Percentiles rank a stretch among this genome's conserved stretches.
Evolutionary conservation across 2,888 invertebrate species (phyloP).

Genomic region (Lagria hirta): DNA sequence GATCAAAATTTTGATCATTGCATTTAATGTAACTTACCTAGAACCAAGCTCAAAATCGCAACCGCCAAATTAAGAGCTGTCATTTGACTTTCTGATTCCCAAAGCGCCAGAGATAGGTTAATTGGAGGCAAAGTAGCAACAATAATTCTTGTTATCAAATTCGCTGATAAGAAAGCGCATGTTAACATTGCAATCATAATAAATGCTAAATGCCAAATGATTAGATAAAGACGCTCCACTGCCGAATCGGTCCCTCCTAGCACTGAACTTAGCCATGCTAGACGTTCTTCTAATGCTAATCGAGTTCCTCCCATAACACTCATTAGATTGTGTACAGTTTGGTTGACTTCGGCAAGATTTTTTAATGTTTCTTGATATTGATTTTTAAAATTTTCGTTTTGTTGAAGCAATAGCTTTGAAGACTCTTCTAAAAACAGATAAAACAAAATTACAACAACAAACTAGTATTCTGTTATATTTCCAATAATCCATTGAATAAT

Average conservation of each 20-base stretch:
- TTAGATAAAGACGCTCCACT: conserved; percentile 47
- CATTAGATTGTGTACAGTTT: conserved; percentile 54
- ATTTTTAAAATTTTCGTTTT: conserved; percentile 54
- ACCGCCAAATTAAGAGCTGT: conserved; percentile 36
- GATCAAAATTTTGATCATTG: no score
- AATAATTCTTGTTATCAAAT: conserved; percentile 40
- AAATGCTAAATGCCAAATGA: conserved; percentile 48
- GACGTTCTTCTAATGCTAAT: conserved; percentile 47
- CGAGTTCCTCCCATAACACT: conserved; percentile 46
- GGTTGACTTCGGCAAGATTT: conserved; percentile 58
- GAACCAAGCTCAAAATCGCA: conserved; percentile 34
- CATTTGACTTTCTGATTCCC: conserved; percentile 40
- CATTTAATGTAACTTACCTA: conserved; percentile 32
- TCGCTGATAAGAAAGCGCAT: conserved; percentile 49
- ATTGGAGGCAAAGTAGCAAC: conserved; percentile 45
- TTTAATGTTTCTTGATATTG: conserved; percentile 57
- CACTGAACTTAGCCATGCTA: conserved; percentile 46
- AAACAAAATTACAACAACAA: conserved; percentile 1
- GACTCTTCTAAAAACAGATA: conserved; percentile 47
- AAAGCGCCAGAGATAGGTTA: conserved; percentile 47
- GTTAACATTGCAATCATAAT: conserved; percentile 48
- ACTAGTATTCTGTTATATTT: no score
- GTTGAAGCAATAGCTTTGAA: conserved; percentile 52
- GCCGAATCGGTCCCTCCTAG: conserved; percentile 52
- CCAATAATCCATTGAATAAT: no score